A percentile compares a stretch with the other conserved stretches of the same genome.
Conservation (phyloP, 2,113 vertebrate genomes). For the Axis porcinus region DNA sequence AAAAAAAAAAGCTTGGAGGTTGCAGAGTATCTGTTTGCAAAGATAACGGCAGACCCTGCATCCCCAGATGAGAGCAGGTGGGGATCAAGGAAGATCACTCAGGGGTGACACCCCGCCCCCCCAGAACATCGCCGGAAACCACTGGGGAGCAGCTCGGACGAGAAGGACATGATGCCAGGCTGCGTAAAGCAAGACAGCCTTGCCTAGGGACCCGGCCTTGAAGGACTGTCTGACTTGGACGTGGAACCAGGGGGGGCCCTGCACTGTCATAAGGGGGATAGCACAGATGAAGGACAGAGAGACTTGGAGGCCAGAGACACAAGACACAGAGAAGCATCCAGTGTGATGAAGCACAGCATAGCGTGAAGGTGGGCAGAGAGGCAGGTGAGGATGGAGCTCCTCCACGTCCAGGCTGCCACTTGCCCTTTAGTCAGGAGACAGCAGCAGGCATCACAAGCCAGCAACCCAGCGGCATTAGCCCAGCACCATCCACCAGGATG, state of each 20-base stretch:
- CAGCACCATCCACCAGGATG: too few species aligned
- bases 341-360: accelerated
- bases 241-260: background rate
- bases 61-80: background rate
- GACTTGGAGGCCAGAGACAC: background rate
- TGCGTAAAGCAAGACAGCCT: background rate
- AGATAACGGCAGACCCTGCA: background rate
- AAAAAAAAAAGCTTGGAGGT: background rate
- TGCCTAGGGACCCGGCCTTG: background rate
- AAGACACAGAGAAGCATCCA: accelerated
- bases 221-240: background rate
- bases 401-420: background rate
- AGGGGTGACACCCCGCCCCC: background rate
- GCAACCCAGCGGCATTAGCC: accelerated
- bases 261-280: accelerated
- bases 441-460: background rate
- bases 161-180: accelerated
- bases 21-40: background rate
- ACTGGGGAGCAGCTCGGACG: background rate
- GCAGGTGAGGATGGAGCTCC: accelerated
- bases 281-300: background rate
- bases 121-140: accelerated
- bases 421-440: background rate
- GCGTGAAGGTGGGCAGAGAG: background rate
- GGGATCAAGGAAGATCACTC: too few species aligned